Evolutionary conservation across 1,140 invertebrate species (phyloP), one percentile per base, ranked within the genome.

Genomic region (Zaprionus ornatus): DNA sequence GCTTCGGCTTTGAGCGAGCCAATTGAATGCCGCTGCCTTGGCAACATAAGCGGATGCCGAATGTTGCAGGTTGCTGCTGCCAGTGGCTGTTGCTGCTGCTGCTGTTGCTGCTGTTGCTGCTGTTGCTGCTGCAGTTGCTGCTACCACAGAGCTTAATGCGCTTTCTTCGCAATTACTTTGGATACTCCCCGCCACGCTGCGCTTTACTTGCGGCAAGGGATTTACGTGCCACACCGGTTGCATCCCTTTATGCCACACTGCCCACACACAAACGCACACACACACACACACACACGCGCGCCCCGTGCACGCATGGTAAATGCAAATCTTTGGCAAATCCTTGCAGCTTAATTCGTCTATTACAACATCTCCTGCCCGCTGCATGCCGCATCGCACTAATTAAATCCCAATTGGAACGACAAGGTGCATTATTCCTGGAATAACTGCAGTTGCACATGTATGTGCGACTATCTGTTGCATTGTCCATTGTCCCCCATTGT

Each of bases 31-130:
- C 27, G 23, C 37, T 48, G 55, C 25, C 40, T 50, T 48, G 65
- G 54, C 65, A 69, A 69, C 66, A 35, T 50, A 57, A 60, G 42
- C 56, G 21, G 45, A 57, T 67, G 25, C 64, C 54, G 29, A 56
- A 56, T 56, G 64, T 45, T 42, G 62, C 62, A 64, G 19, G 19
- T 60, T 32, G n/a, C 45, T 15, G 10, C 17, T 13, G 56, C 13
- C 10, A 29, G 27, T 29, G 7, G 37, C 23, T 37, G 29, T 12
- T 17, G 29, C 3, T 21, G 55, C 17, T 35, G 17, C 19, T 19
- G 32, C 32, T 59, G 35, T 29, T 37, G 32, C 60, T 62, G 42
- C 17, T 1, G 42, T 48, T 21, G 19, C 48, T 10, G 48, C 17
- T 12, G 48, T 10, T 21, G 45, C 9, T 50, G 45, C 19, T 17